Conservation (phyloP, 2,888 invertebrate genomes). For the Drosophila bunnanda region DNA sequence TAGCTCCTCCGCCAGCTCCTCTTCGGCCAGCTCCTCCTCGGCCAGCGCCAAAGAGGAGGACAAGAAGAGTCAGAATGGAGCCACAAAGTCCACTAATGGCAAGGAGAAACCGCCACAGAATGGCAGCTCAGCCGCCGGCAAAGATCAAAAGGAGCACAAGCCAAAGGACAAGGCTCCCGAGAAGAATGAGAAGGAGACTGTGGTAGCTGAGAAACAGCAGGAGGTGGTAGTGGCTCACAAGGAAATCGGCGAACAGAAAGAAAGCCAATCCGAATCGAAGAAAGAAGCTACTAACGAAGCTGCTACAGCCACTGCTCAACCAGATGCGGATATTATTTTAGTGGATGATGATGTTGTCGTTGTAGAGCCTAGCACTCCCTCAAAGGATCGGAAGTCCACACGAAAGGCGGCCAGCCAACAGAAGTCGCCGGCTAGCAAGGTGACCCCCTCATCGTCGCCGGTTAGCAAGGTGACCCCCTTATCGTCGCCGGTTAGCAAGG, state of each 20-base stretch:
- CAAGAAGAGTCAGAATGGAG: slow-evolving; percentile 77
- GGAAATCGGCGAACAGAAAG: background rate
- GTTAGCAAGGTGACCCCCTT: background rate
- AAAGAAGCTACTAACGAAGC: slow-evolving; percentile 4
- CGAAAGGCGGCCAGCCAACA: slow-evolving; percentile 48
- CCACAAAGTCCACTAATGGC: slow-evolving; percentile 56
- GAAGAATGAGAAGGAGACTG: slow-evolving; percentile 35
- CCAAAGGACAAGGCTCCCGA: slow-evolving; percentile 49
- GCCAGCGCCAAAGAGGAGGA: slow-evolving; percentile 57
- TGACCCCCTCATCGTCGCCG: slow-evolving; percentile 7
- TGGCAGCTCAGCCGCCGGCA: slow-evolving; percentile 29
- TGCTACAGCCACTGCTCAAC: slow-evolving; percentile 1
- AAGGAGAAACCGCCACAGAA: slow-evolving; percentile 65
- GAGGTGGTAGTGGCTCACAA: slow-evolving; percentile 13
- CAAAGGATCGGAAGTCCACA: slow-evolving; percentile 65
- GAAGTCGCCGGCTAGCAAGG: slow-evolving; percentile 23
- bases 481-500: slow-evolving; percentile 46
- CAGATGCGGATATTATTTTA: background rate
- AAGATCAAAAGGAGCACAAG: slow-evolving; percentile 55
- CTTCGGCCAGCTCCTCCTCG: slow-evolving; percentile 32
- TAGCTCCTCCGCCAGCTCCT: slow-evolving; percentile 14
- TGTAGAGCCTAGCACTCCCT: slow-evolving; percentile 48
- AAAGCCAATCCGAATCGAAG: background rate
- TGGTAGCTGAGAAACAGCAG: slow-evolving; percentile 5
- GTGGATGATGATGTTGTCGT: background rate